Percentiles rank a stretch among this genome's conserved stretches.
Evolutionary conservation across 2,113 vertebrate genomes (phyloP).

Genomic region (Perccottus glenii): DNA sequence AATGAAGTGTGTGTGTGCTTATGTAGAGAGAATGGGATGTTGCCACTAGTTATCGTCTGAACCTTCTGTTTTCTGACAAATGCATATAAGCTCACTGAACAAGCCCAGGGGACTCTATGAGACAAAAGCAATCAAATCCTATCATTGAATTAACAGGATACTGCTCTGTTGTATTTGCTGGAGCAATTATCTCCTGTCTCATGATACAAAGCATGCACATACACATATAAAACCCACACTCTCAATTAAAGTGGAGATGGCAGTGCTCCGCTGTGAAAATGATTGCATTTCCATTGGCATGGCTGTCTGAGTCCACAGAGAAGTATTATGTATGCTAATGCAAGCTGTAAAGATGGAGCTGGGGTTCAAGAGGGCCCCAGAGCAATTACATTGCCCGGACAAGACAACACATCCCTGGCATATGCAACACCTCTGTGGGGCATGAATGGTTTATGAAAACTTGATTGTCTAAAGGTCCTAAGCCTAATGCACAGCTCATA

Average conservation of each 20-base stretch:
- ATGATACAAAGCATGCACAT: slow-evolving; percentile 38
- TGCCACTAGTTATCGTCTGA: slow-evolving; percentile 46
- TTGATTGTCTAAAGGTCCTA: neutral
- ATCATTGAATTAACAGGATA: slow-evolving; percentile 73
- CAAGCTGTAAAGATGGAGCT: slow-evolving; percentile 63
- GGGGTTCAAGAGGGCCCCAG: slow-evolving; percentile 45
- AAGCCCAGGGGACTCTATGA: slow-evolving; percentile 56
- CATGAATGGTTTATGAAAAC: slow-evolving; percentile 20
- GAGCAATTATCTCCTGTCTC: slow-evolving; percentile 73
- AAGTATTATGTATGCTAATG: slow-evolving; percentile 77
- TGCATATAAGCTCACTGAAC: slow-evolving; percentile 17
- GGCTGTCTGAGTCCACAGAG: slow-evolving; percentile 66
- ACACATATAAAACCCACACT: slow-evolving; percentile 39
- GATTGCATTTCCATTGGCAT: slow-evolving; percentile 73
- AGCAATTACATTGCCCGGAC: slow-evolving; percentile 62
- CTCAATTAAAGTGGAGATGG: slow-evolving; percentile 65
- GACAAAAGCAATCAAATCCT: slow-evolving; percentile 73
- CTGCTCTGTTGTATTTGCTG: slow-evolving; percentile 53
- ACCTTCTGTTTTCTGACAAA: slow-evolving; percentile 54
- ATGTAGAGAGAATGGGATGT: slow-evolving; percentile 35
- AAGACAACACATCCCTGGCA: slow-evolving; percentile 42
- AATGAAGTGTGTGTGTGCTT: slow-evolving; percentile 20
- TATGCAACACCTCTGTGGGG: slow-evolving; percentile 32
- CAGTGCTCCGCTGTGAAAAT: slow-evolving; percentile 60
- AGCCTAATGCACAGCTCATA: neutral